These are phyloP conservation scores for Oreochromis mossambicus DNA, from an alignment of 2,797 vertebrate species.

Conservation along the genomic window DNA sequence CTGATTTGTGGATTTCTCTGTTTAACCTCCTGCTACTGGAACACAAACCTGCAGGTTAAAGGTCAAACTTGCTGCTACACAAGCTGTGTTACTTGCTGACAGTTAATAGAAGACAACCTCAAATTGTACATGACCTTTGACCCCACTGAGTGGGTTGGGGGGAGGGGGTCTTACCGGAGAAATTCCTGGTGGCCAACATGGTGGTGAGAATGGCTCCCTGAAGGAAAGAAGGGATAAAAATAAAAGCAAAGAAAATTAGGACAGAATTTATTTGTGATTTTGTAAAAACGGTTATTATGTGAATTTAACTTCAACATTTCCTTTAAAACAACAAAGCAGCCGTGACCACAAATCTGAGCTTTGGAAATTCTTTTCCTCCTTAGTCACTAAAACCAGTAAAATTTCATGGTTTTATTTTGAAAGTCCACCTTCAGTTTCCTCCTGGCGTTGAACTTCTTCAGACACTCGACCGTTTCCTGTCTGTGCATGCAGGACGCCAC, in stretches of 20 bases:
- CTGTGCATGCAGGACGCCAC: slow-evolving; percentile 99
- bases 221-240: background rate
- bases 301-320: background rate
- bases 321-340: background rate
- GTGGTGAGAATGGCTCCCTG: slow-evolving; percentile 97
- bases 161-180: slow-evolving; percentile 82
- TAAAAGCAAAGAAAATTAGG: background rate
- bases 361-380: background rate
- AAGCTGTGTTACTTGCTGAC: background rate
- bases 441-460: slow-evolving; percentile 98
- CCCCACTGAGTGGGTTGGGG: accelerated
- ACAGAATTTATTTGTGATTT: background rate
- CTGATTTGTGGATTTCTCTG: slow-evolving; percentile 8
- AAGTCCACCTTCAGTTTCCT: slow-evolving; percentile 79
- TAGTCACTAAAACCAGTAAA: background rate
- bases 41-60: slow-evolving; percentile 2
- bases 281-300: background rate
- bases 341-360: background rate
- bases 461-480: slow-evolving; percentile 96
- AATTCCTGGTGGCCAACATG: slow-evolving; percentile 97
- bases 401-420: background rate
- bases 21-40: slow-evolving; percentile 13
- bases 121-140: background rate
- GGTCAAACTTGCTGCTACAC: background rate
- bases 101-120: background rate